These are phyloP conservation scores for Abscondita cerata DNA, from an alignment of 2,888 invertebrate species.

Conservation along the genomic window DNA sequence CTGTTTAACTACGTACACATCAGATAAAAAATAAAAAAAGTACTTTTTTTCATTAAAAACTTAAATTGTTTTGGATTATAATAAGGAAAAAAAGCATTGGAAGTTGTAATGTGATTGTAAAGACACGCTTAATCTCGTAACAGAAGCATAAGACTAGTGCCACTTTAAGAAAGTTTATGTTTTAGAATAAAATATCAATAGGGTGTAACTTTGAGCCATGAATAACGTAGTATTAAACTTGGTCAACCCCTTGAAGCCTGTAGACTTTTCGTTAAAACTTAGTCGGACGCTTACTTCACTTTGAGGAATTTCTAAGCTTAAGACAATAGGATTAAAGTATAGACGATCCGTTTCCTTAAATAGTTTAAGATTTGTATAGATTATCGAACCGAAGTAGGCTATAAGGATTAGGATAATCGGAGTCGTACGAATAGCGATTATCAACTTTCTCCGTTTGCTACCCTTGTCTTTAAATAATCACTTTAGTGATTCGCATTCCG, in stretches of 20 bases:
- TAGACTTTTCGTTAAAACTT: conserved; percentile 18
- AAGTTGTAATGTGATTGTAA: no score
- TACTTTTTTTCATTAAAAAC: no score
- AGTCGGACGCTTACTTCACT: conserved; percentile 17
- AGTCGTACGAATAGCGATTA: conserved; percentile 54
- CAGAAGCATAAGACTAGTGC: no score
- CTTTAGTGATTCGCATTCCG: conserved; percentile 32
- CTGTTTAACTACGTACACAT: no score
- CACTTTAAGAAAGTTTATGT: not conserved
- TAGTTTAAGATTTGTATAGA: conserved; percentile 54
- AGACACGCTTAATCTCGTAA: no score
- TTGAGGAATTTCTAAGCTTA: conserved; percentile 21
- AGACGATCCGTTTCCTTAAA: conserved; percentile 43
- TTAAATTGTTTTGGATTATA: no score
- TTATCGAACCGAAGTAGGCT: conserved; percentile 47
- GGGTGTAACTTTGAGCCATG: conserved; percentile 13
- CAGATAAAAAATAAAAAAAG: no score
- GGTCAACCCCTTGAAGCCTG: conserved; percentile 21
- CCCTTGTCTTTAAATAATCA: conserved; percentile 45
- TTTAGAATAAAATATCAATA: conserved; percentile 11
- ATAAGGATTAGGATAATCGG: conserved; percentile 50
- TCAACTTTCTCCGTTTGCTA: conserved; percentile 48
- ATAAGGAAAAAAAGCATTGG: no score
- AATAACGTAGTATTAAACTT: conserved; percentile 23
- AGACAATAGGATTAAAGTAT: conserved; percentile 30